Conservation (phyloP, 2,113 vertebrate species). For the Xiphorhynchus elegans region DNA sequence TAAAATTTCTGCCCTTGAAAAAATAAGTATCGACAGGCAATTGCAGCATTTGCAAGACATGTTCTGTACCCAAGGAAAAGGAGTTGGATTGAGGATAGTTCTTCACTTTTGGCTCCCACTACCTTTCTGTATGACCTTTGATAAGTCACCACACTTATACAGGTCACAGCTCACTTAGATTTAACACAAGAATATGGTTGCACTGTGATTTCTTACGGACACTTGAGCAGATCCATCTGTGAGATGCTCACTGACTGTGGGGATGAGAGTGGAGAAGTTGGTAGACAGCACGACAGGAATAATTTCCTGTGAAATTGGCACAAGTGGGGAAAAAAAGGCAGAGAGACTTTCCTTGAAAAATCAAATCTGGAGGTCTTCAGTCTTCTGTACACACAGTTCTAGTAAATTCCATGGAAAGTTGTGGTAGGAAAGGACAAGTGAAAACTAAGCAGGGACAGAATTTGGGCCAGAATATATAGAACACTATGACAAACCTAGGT, state of each 20-base stretch:
- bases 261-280: background rate
- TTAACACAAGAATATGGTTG: background rate
- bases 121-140: background rate
- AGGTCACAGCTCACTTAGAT: background rate
- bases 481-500: background rate
- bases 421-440: background rate
- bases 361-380: background rate
- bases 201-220: background rate
- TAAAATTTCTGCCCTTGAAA: background rate
- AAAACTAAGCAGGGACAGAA: background rate
- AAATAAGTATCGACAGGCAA: background rate
- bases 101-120: background rate
- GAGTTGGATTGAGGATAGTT: background rate
- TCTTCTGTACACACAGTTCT: background rate
- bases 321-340: fast-evolving
- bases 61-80: background rate
- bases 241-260: background rate
- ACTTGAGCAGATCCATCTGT: background rate
- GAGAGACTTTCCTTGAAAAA: background rate
- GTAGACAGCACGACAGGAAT: background rate
- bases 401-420: background rate
- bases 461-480: background rate
- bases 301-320: background rate
- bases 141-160: background rate
- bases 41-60: background rate